Base-by-base conservation (phyloP, 2,113 vertebrate genomes). In the Rhinichthys klamathensis region DNA sequence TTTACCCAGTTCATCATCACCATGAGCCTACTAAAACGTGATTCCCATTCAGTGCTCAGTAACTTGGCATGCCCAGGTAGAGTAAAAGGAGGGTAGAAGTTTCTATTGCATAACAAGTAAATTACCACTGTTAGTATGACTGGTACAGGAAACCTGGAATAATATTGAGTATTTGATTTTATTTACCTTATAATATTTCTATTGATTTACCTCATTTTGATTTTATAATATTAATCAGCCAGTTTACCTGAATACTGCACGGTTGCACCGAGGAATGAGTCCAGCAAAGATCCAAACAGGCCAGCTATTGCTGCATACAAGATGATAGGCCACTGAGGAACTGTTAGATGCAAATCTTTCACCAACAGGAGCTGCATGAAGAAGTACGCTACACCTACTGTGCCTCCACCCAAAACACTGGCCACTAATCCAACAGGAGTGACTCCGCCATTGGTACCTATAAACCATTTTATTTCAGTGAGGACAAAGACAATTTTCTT, bases 391-490 rank as follows among this genome's bases (percentile, higher is more conserved):
- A 85, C 35, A 67, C 97, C 98, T 89, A 99, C 96, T 2, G 89
- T 65, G 6, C 94, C 90, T 30, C 98, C 98, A 0, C 98, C 98
- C 0, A 97, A 91, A 49, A 98, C 92, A 91, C 98, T 99, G 84
- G 96, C 95, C 10, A 93, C 60, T 65, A 99, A 88, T 72, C 98
- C 98, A 58, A 97, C 92, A 0, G 94, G 3, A 0, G 97, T 98
- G 23, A 99, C 90, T 1, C 96, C 98, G 83, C 98, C 98, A 3
- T 99, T 99, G 1, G 98, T 99, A 82, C 98, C 98, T 99, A 91
- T 5, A 46, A 44, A 91, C 46, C 13, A 49, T 51, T 58, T 11
- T 25, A 60, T 38, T 38, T 18, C 32, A 41, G 35, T 41, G 16
- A 67, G 25, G 1, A 41, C 35, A 65, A 80, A 56, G 18, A 18